Percentiles rank a stretch among this genome's conserved stretches.
Conservation (phyloP, 2,113 vertebrate species). For the Syrrhaptes paradoxus region DNA sequence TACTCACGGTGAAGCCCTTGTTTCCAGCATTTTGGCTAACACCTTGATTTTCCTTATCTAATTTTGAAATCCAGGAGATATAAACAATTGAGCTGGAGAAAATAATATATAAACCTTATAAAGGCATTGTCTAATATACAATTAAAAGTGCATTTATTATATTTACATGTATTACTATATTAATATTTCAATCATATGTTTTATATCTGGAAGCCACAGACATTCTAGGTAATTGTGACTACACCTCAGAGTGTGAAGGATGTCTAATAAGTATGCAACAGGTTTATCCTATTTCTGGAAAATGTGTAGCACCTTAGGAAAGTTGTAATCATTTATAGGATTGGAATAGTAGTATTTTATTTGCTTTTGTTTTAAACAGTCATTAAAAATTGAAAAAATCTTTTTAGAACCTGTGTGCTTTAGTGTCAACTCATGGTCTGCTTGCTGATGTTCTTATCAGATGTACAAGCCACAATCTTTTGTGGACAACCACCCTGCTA, state of each 20-base stretch:
- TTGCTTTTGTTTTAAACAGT: neutral
- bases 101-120: neutral
- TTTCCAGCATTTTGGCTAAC: neutral
- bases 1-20: neutral
- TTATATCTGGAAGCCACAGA: neutral
- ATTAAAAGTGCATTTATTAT: neutral
- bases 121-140: neutral
- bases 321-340: neutral
- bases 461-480: neutral
- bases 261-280: neutral
- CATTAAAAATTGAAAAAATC: neutral
- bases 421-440: neutral
- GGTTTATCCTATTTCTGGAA: neutral
- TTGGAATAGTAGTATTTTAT: neutral
- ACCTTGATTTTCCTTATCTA: neutral
- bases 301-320: neutral
- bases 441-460: neutral
- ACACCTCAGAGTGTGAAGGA: neutral
- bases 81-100: neutral
- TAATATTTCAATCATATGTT: neutral
- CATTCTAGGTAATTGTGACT: neutral
- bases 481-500: accelerated
- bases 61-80: neutral
- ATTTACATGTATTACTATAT: neutral
- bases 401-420: neutral